These are phyloP conservation scores for Tachysurus fulvidraco DNA, from an alignment of 2,113 vertebrate genomes.

Conservation along the genomic window DNA sequence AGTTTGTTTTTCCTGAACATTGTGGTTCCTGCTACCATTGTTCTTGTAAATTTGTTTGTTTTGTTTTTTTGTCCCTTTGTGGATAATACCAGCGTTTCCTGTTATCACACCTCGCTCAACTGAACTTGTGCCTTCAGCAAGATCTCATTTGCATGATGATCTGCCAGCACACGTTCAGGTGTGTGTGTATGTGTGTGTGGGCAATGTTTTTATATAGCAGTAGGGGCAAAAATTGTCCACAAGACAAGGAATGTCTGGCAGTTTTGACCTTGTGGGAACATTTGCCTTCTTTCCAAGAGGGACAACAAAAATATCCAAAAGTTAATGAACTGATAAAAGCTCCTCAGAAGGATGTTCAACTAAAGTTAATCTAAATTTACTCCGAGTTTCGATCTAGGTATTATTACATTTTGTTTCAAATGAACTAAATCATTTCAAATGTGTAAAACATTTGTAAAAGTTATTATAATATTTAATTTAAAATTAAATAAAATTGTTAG, in stretches of 20 bases:
- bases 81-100: background rate
- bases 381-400: background rate
- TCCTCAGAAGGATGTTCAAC: background rate
- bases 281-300: background rate
- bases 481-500: too few relatives aligned
- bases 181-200: background rate
- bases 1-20: background rate
- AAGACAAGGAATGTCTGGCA: background rate
- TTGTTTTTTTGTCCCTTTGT: background rate
- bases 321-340: background rate
- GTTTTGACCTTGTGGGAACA: background rate
- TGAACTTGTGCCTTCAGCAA: background rate
- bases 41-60: background rate
- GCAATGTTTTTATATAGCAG: background rate
- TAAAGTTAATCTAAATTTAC: background rate
- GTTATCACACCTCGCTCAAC: conserved; percentile 17
- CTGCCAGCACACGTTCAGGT: background rate
- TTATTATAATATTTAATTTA: too few relatives aligned
- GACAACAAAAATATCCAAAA: background rate
- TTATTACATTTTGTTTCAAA: too few relatives aligned
- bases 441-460: too few relatives aligned
- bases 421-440: too few relatives aligned
- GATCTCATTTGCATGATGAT: conserved; percentile 6
- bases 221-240: background rate
- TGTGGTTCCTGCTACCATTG: background rate